Evolutionary conservation across 2,113 vertebrate species (phyloP).

Genomic region (Onychorhynchus coronatus): DNA sequence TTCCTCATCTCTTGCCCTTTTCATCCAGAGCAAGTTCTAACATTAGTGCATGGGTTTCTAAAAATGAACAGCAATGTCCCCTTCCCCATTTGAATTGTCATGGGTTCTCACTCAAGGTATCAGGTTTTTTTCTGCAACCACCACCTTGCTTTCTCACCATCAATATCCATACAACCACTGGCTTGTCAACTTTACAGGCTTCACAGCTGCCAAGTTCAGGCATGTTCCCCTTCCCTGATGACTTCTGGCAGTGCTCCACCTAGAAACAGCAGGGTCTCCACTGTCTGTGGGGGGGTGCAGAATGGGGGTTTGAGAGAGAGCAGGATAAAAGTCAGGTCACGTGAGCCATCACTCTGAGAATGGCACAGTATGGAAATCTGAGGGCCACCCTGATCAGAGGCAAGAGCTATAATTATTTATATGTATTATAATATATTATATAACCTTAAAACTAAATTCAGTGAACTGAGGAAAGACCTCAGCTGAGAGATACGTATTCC

Average conservation of each 20-base stretch:
- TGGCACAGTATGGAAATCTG: not conserved
- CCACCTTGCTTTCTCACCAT: not conserved
- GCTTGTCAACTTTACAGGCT: not conserved
- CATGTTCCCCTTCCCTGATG: not conserved
- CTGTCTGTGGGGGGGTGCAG: not conserved
- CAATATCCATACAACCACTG: not conserved
- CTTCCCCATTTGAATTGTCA: not conserved
- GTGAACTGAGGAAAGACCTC: not conserved
- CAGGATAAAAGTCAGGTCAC: not conserved
- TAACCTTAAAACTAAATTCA: not conserved
- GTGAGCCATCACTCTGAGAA: not conserved
- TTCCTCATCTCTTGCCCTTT: not conserved
- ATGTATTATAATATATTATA: not conserved
- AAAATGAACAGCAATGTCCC: not conserved
- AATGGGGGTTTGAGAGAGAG: not conserved
- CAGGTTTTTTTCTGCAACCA: not conserved
- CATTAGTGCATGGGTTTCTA: fast-evolving
- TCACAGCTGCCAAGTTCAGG: not conserved
- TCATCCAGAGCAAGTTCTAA: not conserved
- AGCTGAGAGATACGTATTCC: not conserved
- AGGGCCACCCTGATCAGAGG: not conserved
- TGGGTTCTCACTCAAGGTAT: not conserved
- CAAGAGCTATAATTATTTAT: too few relatives aligned
- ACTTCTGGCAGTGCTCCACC: not conserved
- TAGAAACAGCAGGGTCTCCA: fast-evolving